These are phyloP conservation scores for Radopholus similis DNA, from an alignment of 1,140 invertebrate genomes.

Conservation along the genomic window DNA sequence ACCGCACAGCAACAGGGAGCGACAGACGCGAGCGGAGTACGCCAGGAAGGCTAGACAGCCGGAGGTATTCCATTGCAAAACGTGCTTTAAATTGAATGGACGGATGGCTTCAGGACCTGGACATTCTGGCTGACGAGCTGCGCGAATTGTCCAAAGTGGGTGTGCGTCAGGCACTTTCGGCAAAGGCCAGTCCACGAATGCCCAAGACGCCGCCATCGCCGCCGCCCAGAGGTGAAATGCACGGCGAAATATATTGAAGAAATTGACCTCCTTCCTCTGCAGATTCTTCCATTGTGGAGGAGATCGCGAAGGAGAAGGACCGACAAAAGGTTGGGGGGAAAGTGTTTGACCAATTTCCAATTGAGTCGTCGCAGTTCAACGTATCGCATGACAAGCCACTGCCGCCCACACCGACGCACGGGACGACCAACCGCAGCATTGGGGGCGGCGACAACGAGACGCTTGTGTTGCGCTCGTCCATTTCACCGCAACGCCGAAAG, in stretches of 20 bases:
- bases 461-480: slow-evolving; percentile 22
- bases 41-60: slow-evolving; percentile 33
- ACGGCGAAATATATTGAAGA: neutral
- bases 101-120: slow-evolving; percentile 41
- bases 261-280: neutral
- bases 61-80: slow-evolving; percentile 33
- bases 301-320: neutral
- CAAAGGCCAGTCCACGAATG: slow-evolving; percentile 1
- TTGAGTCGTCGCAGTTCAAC: slow-evolving; percentile 14
- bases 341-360: neutral
- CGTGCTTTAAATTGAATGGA: neutral
- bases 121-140: slow-evolving; percentile 52
- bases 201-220: slow-evolving; percentile 71
- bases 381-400: slow-evolving; percentile 76
- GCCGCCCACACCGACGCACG: slow-evolving; percentile 75
- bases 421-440: slow-evolving; percentile 62
- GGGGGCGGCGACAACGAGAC: slow-evolving; percentile 62
- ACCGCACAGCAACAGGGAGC: slow-evolving; percentile 9
- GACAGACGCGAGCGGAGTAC: too few species aligned
- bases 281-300: slow-evolving; percentile 16
- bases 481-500: slow-evolving; percentile 22
- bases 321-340: neutral
- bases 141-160: slow-evolving; percentile 44
- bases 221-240: slow-evolving; percentile 65
- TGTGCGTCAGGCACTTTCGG: neutral